phyloP scores from a whole-genome alignment of 2,113 vertebrate genomes.

The Ochotona curzoniae region DNA sequence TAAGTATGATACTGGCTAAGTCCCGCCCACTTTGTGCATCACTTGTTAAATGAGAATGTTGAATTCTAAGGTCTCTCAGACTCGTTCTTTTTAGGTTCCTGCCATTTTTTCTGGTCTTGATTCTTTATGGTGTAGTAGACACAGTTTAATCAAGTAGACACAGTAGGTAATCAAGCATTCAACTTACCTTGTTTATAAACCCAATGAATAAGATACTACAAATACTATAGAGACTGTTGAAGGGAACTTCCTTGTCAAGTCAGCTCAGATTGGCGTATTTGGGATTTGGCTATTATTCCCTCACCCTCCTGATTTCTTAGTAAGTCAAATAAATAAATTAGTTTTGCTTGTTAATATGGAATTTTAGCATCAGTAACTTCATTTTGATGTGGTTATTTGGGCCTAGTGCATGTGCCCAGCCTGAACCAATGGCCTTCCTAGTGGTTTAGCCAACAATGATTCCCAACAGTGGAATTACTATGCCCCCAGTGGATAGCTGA shows the following conservation, averaged over 20 bases:
- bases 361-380: background rate
- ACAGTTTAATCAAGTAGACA: background rate
- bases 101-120: background rate
- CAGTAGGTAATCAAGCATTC: background rate
- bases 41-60: background rate
- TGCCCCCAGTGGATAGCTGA: background rate
- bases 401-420: background rate
- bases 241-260: background rate
- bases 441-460: background rate
- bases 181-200: background rate
- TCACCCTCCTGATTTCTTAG: background rate
- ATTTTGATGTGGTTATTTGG: background rate
- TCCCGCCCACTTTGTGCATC: background rate
- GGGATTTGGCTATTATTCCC: background rate
- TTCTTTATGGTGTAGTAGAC: background rate
- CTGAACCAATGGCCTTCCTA: background rate
- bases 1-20: background rate
- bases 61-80: background rate
- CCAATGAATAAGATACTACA: background rate
- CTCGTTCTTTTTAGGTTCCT: background rate
- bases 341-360: background rate
- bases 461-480: background rate
- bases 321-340: background rate
- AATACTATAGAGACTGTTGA: background rate
- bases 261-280: background rate